A percentile compares a stretch with the other conserved stretches of the same genome.
Evolutionary conservation across 1,140 invertebrate genomes (phyloP).

Genomic region (Lepidotrigona ventralis): DNA sequence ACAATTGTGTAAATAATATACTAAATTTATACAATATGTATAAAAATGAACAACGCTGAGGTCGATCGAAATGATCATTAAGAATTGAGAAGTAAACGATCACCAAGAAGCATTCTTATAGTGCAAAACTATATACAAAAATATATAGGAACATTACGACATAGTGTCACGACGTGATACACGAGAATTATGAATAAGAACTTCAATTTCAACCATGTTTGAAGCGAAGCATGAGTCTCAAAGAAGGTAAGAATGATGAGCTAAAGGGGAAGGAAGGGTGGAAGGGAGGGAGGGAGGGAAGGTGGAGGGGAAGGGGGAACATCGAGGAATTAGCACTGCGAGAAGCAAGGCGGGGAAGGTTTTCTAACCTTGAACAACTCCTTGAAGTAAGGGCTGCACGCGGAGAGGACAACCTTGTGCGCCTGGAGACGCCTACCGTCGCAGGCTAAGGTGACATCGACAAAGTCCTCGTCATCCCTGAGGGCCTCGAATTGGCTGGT

Average conservation of each 20-base stretch:
- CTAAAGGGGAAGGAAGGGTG: slow-evolving; percentile 3
- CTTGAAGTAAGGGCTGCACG: slow-evolving; percentile 90
- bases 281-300: slow-evolving; percentile 29
- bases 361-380: slow-evolving; percentile 89
- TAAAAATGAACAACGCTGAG: not conserved
- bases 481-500: slow-evolving; percentile 89
- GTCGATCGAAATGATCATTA: not conserved
- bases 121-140: not conserved
- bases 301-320: slow-evolving; percentile 14
- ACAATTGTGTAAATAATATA: not conserved
- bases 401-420: slow-evolving; percentile 89
- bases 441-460: slow-evolving; percentile 91
- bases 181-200: slow-evolving; percentile 4
- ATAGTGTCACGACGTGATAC: slow-evolving; percentile 19
- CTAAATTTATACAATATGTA: not conserved
- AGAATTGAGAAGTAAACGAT: slow-evolving; percentile 14
- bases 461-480: slow-evolving; percentile 89
- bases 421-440: slow-evolving; percentile 88
- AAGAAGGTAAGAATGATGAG: slow-evolving; percentile 25
- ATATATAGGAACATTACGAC: slow-evolving; percentile 7
- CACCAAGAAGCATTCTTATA: not conserved
- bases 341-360: slow-evolving; percentile 58
- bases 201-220: slow-evolving; percentile 4
- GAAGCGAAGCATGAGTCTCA: slow-evolving; percentile 37
- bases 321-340: slow-evolving; percentile 44